Conservation (phyloP, 2,797 vertebrate genomes). For the Acropternis orthonyx region DNA sequence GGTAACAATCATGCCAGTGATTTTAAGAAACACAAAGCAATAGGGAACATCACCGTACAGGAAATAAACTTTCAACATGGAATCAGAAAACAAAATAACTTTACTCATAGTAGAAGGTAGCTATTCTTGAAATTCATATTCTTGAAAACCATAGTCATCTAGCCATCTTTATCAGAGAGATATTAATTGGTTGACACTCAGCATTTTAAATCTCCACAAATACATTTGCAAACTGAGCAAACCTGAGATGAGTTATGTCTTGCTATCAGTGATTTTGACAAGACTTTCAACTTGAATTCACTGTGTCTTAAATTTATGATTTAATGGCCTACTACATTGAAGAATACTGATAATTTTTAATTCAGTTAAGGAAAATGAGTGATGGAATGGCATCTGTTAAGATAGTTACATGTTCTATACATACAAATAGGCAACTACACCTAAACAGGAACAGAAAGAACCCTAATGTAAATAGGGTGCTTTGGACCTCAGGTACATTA, state of each 20-base stretch:
- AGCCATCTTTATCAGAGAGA: background rate
- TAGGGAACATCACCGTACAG: fast-evolving
- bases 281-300: background rate
- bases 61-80: background rate
- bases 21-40: background rate
- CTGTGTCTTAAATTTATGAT: background rate
- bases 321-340: background rate
- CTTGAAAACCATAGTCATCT: background rate
- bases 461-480: background rate
- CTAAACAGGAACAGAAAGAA: background rate
- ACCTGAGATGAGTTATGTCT: background rate
- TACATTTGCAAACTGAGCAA: background rate
- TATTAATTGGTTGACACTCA: background rate
- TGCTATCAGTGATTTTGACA: background rate
- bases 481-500: background rate
- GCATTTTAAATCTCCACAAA: background rate
- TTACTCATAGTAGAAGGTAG: background rate
- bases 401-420: background rate
- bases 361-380: background rate
- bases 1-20: background rate
- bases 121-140: background rate
- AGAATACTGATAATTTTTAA: background rate
- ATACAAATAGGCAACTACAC: background rate
- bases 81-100: background rate
- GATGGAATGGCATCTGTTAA: background rate